A percentile compares a stretch with the other conserved stretches of the same genome.
Conservation (phyloP, 2,888 invertebrate genomes). For the Axea sp. region DNA sequence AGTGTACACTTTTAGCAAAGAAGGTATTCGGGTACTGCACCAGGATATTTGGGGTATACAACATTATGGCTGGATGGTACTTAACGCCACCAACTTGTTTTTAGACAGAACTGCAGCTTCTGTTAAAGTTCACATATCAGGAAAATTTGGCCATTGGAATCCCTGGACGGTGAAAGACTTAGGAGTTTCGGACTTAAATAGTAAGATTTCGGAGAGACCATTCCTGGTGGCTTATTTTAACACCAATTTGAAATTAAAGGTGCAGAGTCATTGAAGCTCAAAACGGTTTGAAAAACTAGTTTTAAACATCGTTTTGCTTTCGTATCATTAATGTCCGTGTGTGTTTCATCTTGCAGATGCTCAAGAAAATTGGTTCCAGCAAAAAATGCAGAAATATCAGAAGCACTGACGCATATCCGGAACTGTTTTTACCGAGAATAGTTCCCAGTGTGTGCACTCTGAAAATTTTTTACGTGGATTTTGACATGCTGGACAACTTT, state of each 20-base stretch:
- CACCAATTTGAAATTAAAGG: slow-evolving; percentile 18
- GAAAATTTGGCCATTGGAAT: background rate
- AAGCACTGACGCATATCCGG: background rate
- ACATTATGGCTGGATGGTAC: slow-evolving; percentile 27
- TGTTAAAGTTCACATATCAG: slow-evolving; percentile 1
- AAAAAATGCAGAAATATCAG: too few relatives aligned
- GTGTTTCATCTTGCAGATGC: too few relatives aligned
- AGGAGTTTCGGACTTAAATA: slow-evolving; percentile 16
- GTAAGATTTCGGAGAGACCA: slow-evolving; percentile 3
- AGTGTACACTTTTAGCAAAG: background rate
- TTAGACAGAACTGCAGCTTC: background rate
- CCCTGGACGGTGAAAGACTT: background rate
- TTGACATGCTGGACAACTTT: slow-evolving; percentile 7
- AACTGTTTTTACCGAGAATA: background rate
- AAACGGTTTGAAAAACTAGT: too few relatives aligned
- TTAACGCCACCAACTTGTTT: slow-evolving; percentile 11
- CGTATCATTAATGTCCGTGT: too few relatives aligned
- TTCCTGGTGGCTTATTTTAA: slow-evolving; percentile 44
- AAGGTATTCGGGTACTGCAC: background rate
- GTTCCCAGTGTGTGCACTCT: background rate
- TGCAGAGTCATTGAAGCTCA: background rate
- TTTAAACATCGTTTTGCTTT: too few relatives aligned
- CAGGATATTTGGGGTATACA: background rate
- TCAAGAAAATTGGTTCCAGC: too few relatives aligned
- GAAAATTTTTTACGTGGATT: slow-evolving; percentile 12